Conservation (phyloP, 1,140 invertebrate species). For the Brachionus manjavacas region DNA sequence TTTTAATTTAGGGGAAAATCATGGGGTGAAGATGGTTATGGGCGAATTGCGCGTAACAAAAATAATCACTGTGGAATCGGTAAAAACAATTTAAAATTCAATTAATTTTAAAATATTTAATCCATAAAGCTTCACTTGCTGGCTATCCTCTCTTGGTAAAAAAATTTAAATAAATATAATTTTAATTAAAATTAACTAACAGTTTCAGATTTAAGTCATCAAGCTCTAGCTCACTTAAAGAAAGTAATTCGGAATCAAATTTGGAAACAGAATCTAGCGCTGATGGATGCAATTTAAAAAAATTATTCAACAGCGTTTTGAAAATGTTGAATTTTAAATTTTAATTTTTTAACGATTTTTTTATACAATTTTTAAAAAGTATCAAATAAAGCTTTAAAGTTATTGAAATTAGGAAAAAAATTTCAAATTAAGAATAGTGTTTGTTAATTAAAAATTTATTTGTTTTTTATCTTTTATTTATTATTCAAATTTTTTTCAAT, state of each 20-base stretch:
- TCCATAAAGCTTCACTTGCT: slow-evolving; percentile 11
- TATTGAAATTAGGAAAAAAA: no score
- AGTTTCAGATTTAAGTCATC: not conserved
- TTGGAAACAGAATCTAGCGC: not conserved
- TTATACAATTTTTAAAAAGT: not conserved
- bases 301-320: not conserved
- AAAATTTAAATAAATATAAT: not conserved
- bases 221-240: not conserved
- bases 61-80: slow-evolving; percentile 84
- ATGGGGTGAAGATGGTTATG: slow-evolving; percentile 81
- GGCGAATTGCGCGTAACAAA: slow-evolving; percentile 78
- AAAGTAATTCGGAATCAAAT: not conserved
- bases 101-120: not conserved
- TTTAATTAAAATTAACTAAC: not conserved
- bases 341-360: not conserved
- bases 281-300: not conserved
- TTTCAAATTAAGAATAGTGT: no score
- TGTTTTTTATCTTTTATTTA: no score
- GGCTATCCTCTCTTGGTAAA: slow-evolving; percentile 33
- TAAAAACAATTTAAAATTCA: slow-evolving; percentile 45
- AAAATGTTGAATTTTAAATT: not conserved
- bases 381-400: no score
- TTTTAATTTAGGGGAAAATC: slow-evolving; percentile 64
- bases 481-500: not conserved
- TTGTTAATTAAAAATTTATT: no score